Evolutionary conservation across 2,888 invertebrate species (phyloP), one percentile per base, ranked within the genome.

Genomic region (Chorisops tibialis): DNA sequence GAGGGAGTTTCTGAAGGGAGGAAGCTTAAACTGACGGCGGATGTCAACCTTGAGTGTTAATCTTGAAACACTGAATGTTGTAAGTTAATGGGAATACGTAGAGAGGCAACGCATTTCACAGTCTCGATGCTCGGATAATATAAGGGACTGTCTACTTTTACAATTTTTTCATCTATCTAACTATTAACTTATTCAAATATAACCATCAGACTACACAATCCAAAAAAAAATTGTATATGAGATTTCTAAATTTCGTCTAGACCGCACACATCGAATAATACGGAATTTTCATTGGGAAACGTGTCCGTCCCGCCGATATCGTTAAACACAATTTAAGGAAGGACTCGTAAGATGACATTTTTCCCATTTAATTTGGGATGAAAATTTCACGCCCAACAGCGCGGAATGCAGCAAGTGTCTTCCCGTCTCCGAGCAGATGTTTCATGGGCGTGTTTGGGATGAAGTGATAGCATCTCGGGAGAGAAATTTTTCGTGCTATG

Each of bases 351-450:
- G 18, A 43, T 18, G 56, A 45, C 56, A 56, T 56, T 43, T 56
- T 61, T 54, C 51, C 22, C 54, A 21, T 52, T 56, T 60, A 54
- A 48, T 60, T 63, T 60, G 49, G n/a, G 41, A 56, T 24, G 50
- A 63, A 63, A 59, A 63, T 63, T 63, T 63, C 63, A 63, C 63
- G 63, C 63, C 63, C 63, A 59, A 35, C 45, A 41, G 56, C 41
- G 60, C 63, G 54, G 48, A 60, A 50, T 60, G 45, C 43, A 43
- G 52, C 60, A 60, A 60, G 63, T 63, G 35, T 18, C 38, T 56
- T 43, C 14, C 24, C 41, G 22, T 41, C 35, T 12, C 39, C 56
- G 14, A 30, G 56, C 56, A 56, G 56, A 56, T 56, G 56, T 56
- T 56, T 35, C 30, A 9, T 16, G 43, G 45, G 18, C 30, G 43